Evolutionary conservation across 2,888 invertebrate species (phyloP).

Genomic region (Drosophila rellima): DNA sequence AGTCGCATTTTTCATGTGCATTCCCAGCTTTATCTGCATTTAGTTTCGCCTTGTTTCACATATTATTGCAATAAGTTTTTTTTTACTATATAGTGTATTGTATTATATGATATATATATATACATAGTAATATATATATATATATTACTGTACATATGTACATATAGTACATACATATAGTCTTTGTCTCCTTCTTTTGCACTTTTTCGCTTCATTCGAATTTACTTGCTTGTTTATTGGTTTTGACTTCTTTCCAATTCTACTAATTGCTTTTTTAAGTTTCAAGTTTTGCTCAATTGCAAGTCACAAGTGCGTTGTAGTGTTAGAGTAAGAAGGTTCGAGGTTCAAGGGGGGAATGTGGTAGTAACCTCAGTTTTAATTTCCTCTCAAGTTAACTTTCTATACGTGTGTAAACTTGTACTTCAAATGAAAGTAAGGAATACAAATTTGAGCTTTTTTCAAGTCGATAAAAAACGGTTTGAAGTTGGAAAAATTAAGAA

Average conservation of each 20-base stretch:
- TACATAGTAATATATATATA: no score
- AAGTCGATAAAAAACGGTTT: neutral
- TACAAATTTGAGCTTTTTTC: neutral
- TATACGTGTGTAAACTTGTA: neutral
- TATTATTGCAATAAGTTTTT: conserved; percentile 14
- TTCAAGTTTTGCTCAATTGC: conserved; percentile 14
- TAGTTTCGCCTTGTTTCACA: conserved; percentile 27
- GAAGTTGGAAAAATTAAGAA: neutral
- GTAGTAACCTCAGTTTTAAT: neutral
- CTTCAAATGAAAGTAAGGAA: neutral
- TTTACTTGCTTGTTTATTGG: conserved; percentile 18
- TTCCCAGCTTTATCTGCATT: conserved; percentile 37
- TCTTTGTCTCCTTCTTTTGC: no score
- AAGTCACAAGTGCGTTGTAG: conserved; percentile 37
- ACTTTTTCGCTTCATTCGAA: conserved; percentile 21
- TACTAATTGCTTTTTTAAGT: conserved; percentile 56
- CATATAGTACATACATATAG: no score
- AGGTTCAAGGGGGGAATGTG: neutral
- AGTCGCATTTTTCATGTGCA: conserved; percentile 19
- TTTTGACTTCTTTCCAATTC: conserved; percentile 35
- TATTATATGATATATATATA: neutral
- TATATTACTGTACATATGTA: no score
- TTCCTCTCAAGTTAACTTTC: neutral
- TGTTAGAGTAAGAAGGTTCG: neutral
- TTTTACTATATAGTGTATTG: neutral